phyloP scores from a whole-genome alignment of 2,797 vertebrate genomes.

The Rhynchonycteris naso region DNA sequence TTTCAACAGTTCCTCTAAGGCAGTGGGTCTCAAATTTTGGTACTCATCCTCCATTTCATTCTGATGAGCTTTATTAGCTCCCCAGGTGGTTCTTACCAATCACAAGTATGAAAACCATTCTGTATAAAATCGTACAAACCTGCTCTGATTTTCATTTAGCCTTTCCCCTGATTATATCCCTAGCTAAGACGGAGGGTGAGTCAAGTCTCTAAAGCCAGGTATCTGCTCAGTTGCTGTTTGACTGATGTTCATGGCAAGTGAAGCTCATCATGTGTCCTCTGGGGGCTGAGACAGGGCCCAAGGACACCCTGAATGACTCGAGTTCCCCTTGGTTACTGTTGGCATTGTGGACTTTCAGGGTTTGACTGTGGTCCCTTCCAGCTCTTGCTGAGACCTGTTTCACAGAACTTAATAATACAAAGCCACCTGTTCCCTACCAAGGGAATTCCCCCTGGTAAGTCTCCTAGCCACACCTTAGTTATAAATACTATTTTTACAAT shows the following conservation, averaged over 20 bases:
- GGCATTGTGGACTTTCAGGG: background rate
- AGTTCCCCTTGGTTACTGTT: background rate
- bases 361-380: background rate
- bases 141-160: background rate
- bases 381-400: background rate
- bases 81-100: background rate
- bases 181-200: background rate
- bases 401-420: background rate
- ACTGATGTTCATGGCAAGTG: background rate
- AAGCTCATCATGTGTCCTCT: background rate
- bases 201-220: background rate
- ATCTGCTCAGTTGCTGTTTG: background rate
- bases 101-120: background rate
- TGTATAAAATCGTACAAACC: background rate
- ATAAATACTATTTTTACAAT: background rate
- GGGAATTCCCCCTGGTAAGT: background rate
- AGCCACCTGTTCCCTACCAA: background rate
- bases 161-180: background rate
- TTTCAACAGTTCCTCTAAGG: background rate
- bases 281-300: background rate
- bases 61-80: background rate
- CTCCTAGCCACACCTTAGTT: background rate
- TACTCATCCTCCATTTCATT: background rate
- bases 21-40: background rate
- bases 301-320: rapidly evolving